phyloP scores from a whole-genome alignment of 2,113 vertebrate species.

The Atlantisia rogersi region DNA sequence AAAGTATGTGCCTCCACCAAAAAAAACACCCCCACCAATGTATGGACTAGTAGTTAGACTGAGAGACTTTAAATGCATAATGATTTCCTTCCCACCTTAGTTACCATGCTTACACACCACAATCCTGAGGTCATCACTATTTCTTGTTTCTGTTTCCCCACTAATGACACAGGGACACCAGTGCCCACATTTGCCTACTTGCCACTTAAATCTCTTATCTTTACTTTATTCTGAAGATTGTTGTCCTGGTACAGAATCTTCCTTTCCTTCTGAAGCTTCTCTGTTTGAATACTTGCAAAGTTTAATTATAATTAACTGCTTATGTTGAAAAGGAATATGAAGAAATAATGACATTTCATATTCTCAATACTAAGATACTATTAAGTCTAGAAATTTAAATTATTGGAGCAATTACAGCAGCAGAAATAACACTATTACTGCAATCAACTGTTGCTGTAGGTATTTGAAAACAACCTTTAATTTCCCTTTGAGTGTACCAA shows the following conservation, averaged over 20 bases:
- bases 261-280: neutral
- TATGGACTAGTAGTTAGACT: neutral
- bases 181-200: neutral
- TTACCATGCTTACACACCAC: neutral
- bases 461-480: conserved; percentile 58
- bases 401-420: conserved; percentile 34
- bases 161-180: neutral
- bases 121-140: neutral
- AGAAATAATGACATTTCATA: conserved; percentile 30
- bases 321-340: neutral
- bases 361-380: conserved; percentile 2
- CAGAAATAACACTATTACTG: conserved; percentile 36
- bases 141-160: neutral
- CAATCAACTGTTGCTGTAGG: conserved; percentile 26
- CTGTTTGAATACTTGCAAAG: neutral
- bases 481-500: conserved; percentile 35
- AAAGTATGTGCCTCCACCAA: neutral
- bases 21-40: neutral
- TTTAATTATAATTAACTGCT: conserved; percentile 8
- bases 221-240: neutral
- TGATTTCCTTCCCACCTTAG: neutral
- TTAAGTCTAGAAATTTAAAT: conserved; percentile 22
- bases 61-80: neutral
- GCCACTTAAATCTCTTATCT: neutral
- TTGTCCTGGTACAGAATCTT: neutral